phyloP scores from a whole-genome alignment of 92 coral and sea anemone genomes.

The Porites cylindrica region DNA sequence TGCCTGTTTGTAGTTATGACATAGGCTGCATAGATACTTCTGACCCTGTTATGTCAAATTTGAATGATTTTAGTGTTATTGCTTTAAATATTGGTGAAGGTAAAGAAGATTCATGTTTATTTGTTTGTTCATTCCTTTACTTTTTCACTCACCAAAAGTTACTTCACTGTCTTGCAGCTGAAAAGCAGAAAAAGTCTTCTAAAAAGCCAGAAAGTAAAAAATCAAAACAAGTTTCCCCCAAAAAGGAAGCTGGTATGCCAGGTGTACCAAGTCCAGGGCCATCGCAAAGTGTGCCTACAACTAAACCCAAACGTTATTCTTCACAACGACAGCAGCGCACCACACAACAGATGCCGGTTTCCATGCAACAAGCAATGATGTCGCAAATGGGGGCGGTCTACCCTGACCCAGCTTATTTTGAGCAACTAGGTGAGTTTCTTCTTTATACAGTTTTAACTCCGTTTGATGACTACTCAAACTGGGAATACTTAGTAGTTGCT shows the following conservation, averaged over 20 bases:
- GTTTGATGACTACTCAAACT: too few relatives aligned
- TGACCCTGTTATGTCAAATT: too few relatives aligned
- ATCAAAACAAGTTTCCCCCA: constrained; percentile 29
- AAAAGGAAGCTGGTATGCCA: constrained; percentile 30
- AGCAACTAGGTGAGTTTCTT: constrained; percentile 70
- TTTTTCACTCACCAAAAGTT: too few relatives aligned
- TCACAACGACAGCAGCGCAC: constrained; percentile 89
- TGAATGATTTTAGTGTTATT: too few relatives aligned
- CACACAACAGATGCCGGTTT: constrained; percentile 66
- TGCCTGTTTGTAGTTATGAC: too few relatives aligned
- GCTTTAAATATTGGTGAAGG: too few relatives aligned
- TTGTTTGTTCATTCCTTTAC: too few relatives aligned
- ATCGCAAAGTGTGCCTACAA: constrained; percentile 44
- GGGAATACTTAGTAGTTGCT: too few relatives aligned
- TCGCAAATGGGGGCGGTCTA: constrained; percentile 74
- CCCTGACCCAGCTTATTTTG: constrained; percentile 76
- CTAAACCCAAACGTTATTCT: constrained; percentile 92
- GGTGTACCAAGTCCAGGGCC: constrained; percentile 34
- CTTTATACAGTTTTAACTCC: background rate
- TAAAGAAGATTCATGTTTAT: too few relatives aligned
- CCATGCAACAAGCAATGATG: constrained; percentile 59
- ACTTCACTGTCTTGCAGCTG: constrained; percentile 1
- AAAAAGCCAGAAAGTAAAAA: constrained; percentile 30
- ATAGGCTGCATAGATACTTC: too few relatives aligned
- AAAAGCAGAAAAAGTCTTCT: background rate